These are phyloP conservation scores for Phytoseiulus persimilis DNA, from an alignment of 2,888 invertebrate genomes.

Conservation along the genomic window DNA sequence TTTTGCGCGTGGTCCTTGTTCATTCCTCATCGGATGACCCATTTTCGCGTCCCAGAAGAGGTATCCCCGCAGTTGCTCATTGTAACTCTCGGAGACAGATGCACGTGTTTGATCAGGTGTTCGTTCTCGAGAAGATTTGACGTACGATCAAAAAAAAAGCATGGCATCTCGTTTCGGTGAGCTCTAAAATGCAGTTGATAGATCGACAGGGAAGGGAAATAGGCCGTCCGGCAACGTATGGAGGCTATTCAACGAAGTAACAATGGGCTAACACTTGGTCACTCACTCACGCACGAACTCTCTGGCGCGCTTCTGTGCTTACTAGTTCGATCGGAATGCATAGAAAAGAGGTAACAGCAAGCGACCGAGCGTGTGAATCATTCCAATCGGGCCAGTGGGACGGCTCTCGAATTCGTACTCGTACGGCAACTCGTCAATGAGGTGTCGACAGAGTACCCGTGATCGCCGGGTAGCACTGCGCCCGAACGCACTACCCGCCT, in stretches of 20 bases:
- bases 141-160: neutral
- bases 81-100: neutral
- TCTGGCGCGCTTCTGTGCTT: neutral
- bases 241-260: neutral
- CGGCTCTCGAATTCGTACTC: neutral
- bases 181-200: neutral
- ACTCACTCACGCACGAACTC: neutral
- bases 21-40: no score
- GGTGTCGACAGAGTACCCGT: neutral
- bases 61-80: no score
- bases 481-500: no score
- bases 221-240: neutral
- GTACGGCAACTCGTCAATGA: neutral
- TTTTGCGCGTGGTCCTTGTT: no score
- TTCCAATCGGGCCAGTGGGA: neutral
- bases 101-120: neutral
- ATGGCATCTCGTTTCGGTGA: neutral
- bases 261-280: neutral
- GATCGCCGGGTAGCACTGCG: no score
- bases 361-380: neutral
- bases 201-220: neutral
- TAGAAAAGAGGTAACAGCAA: neutral
- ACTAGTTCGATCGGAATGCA: neutral
- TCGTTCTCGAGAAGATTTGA: neutral
- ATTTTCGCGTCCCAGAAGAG: no score